Base-by-base conservation (phyloP, 1,140 invertebrate species). In the Fopius arisanus region DNA sequence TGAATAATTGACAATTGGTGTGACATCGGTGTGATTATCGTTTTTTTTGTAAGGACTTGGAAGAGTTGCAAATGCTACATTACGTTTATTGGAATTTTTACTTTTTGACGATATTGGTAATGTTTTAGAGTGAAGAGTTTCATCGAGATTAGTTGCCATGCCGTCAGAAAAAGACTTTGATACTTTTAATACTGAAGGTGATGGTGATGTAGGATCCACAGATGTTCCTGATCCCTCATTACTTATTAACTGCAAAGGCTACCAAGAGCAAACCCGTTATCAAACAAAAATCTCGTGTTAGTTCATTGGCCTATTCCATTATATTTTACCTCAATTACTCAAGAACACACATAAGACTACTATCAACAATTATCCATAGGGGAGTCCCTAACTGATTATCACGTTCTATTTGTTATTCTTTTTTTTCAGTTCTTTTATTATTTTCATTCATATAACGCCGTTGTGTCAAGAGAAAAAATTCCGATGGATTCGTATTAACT, bases 171-270 rank as follows among this genome's bases (percentile, higher is more conserved):
- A 76, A 31, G 77, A 74, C 7, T 68, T 37, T 67, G 28, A 37
- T 21, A 19, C 21, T 43, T 70, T 69, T 41, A 74, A 67, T 14
- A 74, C 65, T 59, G 74, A 70, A 68, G 76, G 72, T 23, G 28
- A 62, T 21, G 82, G 73, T 40, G 75, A 76, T 71, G 80, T 41
- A 68, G 82, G 77, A 79, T 85, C 84, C 83, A 81, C 83, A 79
- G 82, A 81, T 41, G 82, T 83, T 77, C 84, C 86, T 71, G 77
- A 75, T 75, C 80, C 82, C 71, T 82, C 76, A 80, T 82, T 84
- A 43, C 70, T 73, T 78, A 79, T 78, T 75, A 77, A 82, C 82
- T 85, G 75, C 67, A 75, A 77, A 23, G 71, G 41, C 71, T 72
- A 37, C 16, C 69, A 75, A 67, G 12, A 33, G 43, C 2, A 69